Base-by-base conservation (phyloP, 2,113 vertebrate genomes). In the Morone chrysops region DNA sequence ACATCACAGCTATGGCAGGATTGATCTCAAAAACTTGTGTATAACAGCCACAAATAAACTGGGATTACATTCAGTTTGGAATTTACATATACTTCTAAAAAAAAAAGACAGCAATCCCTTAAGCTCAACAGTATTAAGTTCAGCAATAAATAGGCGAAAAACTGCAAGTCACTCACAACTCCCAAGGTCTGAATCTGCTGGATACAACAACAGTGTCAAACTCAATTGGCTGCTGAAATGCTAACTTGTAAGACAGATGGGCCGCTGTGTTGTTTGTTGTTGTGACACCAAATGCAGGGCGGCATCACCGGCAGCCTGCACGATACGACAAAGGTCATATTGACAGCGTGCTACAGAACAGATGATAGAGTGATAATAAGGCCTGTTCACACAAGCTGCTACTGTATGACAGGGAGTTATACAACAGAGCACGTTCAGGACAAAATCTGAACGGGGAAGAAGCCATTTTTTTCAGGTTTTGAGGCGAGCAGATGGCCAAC, bases 181-280 rank as follows among this genome's bases (percentile, higher is more conserved):
- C 43, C 3, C 12, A 71, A 62, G 50, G 31, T 77, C 38, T 53
- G 20, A 51, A 70, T 72, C 50, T 75, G 59, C 59, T 75, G n/a
- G 36, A 38, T 53, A 62, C 56, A 59, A 45, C 47, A 73, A 71
- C 40, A 48, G 66, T 6, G 78, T 72, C 66, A 38, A 66, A 68
- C 57, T 78, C 47, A 59, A 59, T 8, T 2, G 81, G 62, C 38
- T 66, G 77, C 67, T 65, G n/a, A 77, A 54, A 84, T 11, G 56
- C 43, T 76, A 73, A 80, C 75, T 61, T 51, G 59, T 67, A 51
- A 45, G 67, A 75, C 87, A 92, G 90, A 93, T 84, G 88, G 90
- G 40, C 59, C 45, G 85, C 80, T 87, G 80, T 84, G 81, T 45
- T 69, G 85, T 63, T 78, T 36, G 70, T 51, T 67, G 70, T 78